A percentile compares a stretch with the other conserved stretches of the same genome.
Conservation (phyloP, 2,113 vertebrate genomes). For the Thalassoma bifasciatum region DNA sequence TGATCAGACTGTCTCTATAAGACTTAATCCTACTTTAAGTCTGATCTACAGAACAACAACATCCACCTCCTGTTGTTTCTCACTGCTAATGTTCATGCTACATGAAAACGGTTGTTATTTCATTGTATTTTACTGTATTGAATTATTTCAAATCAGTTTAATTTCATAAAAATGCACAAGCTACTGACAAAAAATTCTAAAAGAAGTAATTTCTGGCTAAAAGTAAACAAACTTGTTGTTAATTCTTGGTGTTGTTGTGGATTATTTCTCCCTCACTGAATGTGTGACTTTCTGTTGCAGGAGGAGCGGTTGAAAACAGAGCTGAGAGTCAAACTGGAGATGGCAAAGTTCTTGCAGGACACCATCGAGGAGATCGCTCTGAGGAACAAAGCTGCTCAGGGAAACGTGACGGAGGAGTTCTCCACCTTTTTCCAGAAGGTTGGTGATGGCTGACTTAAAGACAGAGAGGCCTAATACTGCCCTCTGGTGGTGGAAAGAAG, state of each 20-base stretch:
- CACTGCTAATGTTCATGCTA: neutral
- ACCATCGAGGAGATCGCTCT: conserved; percentile 98
- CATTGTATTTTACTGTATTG: too few relatives aligned
- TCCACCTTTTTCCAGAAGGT: conserved; percentile 99
- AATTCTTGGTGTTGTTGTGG: neutral
- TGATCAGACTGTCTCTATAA: neutral
- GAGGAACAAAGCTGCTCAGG: conserved; percentile 93
- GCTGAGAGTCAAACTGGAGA: conserved; percentile 95
- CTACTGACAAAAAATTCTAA: too few relatives aligned
- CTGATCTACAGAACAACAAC: conserved; percentile 4
- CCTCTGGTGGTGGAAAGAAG: conserved; percentile 34
- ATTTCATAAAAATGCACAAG: neutral
- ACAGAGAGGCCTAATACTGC: neutral
- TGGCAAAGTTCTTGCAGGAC: conserved; percentile 99
- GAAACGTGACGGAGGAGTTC: conserved; percentile 92
- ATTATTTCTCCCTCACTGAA: neutral
- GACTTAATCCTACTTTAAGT: conserved; percentile 32
- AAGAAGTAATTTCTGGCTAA: too few relatives aligned
- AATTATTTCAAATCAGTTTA: too few relatives aligned
- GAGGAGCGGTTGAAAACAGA: conserved; percentile 97
- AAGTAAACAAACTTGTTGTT: too few relatives aligned
- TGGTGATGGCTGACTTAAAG: conserved; percentile 6
- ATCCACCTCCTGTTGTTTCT: conserved; percentile 2
- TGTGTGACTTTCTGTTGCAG: conserved; percentile 67
- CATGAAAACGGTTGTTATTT: too few relatives aligned